Evolutionary conservation across 2,797 vertebrate genomes (phyloP), one percentile per base, ranked within the genome.

Genomic region (Arnoldichthys spilopterus): DNA sequence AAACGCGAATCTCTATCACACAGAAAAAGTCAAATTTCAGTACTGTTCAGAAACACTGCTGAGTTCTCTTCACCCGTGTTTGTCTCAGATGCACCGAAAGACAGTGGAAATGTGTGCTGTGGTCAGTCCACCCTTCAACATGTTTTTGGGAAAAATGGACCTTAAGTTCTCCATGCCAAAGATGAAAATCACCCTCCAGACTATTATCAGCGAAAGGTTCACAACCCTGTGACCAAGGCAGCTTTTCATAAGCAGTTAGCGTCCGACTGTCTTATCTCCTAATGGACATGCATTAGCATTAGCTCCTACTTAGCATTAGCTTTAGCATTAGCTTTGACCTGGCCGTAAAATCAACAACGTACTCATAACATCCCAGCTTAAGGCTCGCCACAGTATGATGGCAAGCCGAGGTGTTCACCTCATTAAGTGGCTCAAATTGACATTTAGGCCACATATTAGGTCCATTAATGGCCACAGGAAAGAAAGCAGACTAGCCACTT

Each of bases 201-300:
- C n/a, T n/a, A n/a, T n/a, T n/a, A n/a, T n/a, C n/a, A n/a, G n/a
- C n/a, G n/a, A n/a, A n/a, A n/a, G n/a, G n/a, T n/a, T n/a, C n/a
- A n/a, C n/a, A n/a, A n/a, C n/a, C n/a, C n/a, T n/a, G n/a, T n/a
- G n/a, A n/a, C n/a, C 67, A 32, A 4, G 28, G 7, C n/a, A 32
- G 40, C 28, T 20, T 64, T 28, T 20, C 43, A 40, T 58, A 40
- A 59, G 37, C 51, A 70, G 61, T 73, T 62, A 74, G 43, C 49
- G 62, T 58, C 20, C n/a, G 15, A 30, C 58, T 56, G 37, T 53
- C 53, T 81, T 68, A 77, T 77, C 74, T 49, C 20, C 11, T 78
- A 83, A 83, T 49, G 75, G 54, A 78, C 43, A 59, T 76, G 12
- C 53, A 45, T 77, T 61, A 67, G 40, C 32, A n/a, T 22, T 63